A percentile compares a stretch with the other conserved stretches of the same genome.
phyloP scores from a whole-genome alignment of 2,888 invertebrate genomes.

The Entomobrya multifasciata region DNA sequence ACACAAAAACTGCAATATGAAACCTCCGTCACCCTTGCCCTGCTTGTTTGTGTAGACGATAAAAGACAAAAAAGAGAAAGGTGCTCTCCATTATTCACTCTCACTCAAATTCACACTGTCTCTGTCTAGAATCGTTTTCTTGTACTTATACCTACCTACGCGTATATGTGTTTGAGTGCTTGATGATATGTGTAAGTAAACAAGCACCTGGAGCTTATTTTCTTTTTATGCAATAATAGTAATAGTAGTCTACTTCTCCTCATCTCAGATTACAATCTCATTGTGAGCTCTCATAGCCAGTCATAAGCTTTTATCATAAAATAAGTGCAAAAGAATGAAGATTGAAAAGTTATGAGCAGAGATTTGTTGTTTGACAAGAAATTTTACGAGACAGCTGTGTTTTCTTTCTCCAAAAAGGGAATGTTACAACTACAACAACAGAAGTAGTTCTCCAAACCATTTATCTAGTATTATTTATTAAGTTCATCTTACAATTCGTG shows the following conservation, averaged over 20 bases:
- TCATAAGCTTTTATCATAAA: conserved; percentile 3
- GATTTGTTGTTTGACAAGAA: conserved; percentile 46
- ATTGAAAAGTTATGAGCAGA: conserved; percentile 27
- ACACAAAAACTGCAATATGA: conserved; percentile 50
- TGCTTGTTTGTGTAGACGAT: neutral
- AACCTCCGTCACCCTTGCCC: conserved; percentile 2
- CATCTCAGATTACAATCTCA: conserved; percentile 41
- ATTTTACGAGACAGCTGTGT: conserved; percentile 40
- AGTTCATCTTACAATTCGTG: neutral
- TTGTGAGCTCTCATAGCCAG: conserved; percentile 8
- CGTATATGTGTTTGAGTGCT: too few relatives aligned
- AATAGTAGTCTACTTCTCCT: neutral
- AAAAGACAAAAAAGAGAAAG: conserved; percentile 50
- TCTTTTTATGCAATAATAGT: conserved; percentile 21
- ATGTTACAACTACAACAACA: neutral
- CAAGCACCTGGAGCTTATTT: conserved; percentile 28
- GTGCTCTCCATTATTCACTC: conserved; percentile 38
- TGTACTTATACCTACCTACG: neutral
- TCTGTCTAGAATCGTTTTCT: neutral
- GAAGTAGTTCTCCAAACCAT: too few relatives aligned
- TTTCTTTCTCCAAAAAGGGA: conserved; percentile 35
- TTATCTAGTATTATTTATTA: neutral
- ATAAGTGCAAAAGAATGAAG: conserved; percentile 32
- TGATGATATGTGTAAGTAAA: neutral
- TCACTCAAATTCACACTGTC: neutral